Conservation (phyloP, 2,888 invertebrate genomes). For the Diarsia mendica region DNA sequence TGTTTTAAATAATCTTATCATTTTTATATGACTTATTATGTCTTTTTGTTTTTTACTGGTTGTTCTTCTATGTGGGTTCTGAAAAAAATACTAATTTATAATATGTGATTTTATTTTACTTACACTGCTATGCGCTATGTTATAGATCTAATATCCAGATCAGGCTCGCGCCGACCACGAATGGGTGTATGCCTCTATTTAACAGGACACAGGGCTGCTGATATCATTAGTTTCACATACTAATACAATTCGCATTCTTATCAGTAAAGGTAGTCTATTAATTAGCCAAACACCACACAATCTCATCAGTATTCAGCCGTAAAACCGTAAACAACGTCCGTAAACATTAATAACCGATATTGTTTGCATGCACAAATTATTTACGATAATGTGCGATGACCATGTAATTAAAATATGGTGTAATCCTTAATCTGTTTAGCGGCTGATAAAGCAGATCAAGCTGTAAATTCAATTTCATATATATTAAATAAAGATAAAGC, state of each 20-base stretch:
- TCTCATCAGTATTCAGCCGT: constrained; percentile 37
- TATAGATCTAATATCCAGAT: too few relatives aligned
- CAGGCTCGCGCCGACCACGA: not conserved
- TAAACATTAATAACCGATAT: constrained; percentile 58
- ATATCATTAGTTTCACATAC: not conserved
- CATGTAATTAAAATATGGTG: constrained; percentile 62
- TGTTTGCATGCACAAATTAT: constrained; percentile 57
- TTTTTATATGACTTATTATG: too few relatives aligned
- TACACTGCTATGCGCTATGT: too few relatives aligned
- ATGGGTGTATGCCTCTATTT: not conserved
- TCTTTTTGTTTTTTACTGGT: too few relatives aligned
- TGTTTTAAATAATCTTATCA: too few relatives aligned
- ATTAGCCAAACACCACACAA: constrained; percentile 11
- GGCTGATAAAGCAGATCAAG: constrained; percentile 58
- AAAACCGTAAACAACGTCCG: constrained; percentile 56
- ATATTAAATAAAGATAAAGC: constrained; percentile 28
- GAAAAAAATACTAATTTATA: too few relatives aligned
- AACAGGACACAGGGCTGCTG: not conserved
- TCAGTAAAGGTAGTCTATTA: not conserved
- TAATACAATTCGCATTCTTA: not conserved
- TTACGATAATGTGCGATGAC: constrained; percentile 60
- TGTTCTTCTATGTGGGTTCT: too few relatives aligned
- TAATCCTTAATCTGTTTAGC: constrained; percentile 54
- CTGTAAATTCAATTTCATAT: constrained; percentile 53
- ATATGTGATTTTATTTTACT: too few relatives aligned